These are phyloP conservation scores for Acomys russatus DNA, from an alignment of 2,797 vertebrate species.

Conservation along the genomic window DNA sequence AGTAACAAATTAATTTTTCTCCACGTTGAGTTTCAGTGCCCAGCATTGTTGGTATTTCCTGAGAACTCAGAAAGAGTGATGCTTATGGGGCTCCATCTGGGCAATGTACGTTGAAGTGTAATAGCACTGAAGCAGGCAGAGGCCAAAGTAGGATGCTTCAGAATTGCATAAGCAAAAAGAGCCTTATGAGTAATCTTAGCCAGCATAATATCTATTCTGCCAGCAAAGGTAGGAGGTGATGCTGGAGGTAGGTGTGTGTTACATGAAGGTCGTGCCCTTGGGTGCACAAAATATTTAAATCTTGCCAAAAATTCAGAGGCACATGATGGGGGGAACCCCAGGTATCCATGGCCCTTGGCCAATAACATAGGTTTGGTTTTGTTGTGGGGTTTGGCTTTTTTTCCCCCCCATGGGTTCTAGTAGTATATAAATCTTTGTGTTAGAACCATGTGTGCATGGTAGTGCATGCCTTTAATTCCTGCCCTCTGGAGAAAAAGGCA, in stretches of 20 bases:
- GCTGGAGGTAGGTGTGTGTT: background rate
- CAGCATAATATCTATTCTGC: background rate
- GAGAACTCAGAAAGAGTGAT: background rate
- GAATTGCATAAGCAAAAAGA: background rate
- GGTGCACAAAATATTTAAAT: background rate
- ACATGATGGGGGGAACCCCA: background rate
- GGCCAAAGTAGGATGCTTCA: background rate
- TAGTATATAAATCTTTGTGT: background rate
- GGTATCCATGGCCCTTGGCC: background rate
- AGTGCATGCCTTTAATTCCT: too few species aligned
- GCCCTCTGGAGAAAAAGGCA: too few species aligned
- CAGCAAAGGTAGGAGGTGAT: background rate
- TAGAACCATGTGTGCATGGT: too few species aligned
- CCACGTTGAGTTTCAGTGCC: background rate
- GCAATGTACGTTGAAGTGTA: background rate
- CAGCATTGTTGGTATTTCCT: background rate
- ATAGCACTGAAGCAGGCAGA: background rate
- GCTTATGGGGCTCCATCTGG: accelerated
- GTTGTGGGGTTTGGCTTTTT: background rate
- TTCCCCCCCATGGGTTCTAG: background rate
- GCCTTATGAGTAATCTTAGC: background rate
- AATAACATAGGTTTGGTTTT: background rate
- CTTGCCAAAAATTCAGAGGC: background rate
- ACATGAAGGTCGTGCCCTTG: background rate
- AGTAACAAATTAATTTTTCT: background rate